Conservation (phyloP, 2,113 vertebrate genomes). For the Dicentrarchus labrax region DNA sequence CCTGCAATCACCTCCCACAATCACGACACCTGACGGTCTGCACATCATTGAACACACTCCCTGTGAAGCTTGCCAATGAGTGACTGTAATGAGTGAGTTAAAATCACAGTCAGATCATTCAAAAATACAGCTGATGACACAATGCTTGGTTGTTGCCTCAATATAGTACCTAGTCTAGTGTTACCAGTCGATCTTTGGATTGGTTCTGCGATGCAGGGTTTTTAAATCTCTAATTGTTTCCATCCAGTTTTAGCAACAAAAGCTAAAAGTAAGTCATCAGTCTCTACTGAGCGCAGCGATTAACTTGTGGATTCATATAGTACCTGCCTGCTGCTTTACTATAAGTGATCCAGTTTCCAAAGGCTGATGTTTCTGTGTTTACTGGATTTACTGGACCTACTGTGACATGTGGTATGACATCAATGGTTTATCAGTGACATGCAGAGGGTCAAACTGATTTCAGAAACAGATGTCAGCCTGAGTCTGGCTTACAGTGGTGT, state of each 20-base stretch:
- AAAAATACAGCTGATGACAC: neutral
- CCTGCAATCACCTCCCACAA: neutral
- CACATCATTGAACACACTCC: neutral
- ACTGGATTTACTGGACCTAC: neutral
- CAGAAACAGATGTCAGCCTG: neutral
- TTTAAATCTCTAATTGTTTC: too few species aligned
- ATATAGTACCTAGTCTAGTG: too few species aligned
- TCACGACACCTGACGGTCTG: neutral
- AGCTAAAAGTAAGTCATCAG: too few species aligned
- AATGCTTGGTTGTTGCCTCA: neutral
- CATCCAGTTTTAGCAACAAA: too few species aligned
- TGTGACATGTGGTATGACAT: neutral
- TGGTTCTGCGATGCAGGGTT: too few species aligned
- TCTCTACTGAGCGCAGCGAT: too few species aligned
- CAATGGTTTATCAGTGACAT: slow-evolving; percentile 6
- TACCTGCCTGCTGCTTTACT: neutral
- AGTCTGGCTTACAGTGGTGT: neutral
- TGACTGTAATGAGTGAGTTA: neutral
- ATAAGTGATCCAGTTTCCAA: neutral
- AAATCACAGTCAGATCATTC: neutral
- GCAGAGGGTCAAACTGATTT: slow-evolving; percentile 5
- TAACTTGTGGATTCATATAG: too few species aligned
- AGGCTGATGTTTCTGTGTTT: neutral
- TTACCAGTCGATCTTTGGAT: too few species aligned
- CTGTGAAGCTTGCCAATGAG: neutral